Percentiles rank a stretch among this genome's conserved stretches.
phyloP scores from a whole-genome alignment of 2,797 vertebrate species.

The Poeciliopsis infans region DNA sequence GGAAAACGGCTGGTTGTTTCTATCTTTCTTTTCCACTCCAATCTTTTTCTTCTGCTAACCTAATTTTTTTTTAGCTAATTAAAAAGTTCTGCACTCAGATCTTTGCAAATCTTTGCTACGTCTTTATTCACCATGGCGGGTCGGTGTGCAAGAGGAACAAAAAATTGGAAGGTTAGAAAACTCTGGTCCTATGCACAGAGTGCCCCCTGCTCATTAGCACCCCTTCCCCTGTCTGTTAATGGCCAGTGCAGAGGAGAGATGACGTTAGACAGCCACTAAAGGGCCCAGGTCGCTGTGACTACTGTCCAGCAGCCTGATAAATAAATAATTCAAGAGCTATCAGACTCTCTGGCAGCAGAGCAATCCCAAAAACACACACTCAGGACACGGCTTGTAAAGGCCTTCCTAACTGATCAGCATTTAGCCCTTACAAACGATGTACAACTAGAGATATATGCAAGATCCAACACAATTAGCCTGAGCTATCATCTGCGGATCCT shows the following conservation, averaged over 20 bases:
- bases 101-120: conserved; percentile 69
- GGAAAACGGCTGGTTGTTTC: conserved; percentile 83
- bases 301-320: conserved; percentile 72
- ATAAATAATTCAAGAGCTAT: conserved; percentile 83
- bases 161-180: conserved; percentile 56
- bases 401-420: conserved; percentile 69
- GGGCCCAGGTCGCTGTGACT: conserved; percentile 71
- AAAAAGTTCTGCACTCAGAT: conserved; percentile 83
- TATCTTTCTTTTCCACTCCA: conserved; percentile 61
- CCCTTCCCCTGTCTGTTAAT: conserved; percentile 59
- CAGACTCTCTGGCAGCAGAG: conserved; percentile 76
- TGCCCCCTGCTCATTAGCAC: conserved; percentile 66
- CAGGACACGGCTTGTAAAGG: conserved; percentile 65
- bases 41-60: conserved; percentile 69
- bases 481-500: conserved; percentile 64
- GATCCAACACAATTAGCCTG: conserved; percentile 70
- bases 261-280: conserved; percentile 72
- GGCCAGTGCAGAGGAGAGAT: conserved; percentile 67
- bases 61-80: conserved; percentile 77
- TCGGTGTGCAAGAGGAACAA: conserved; percentile 31
- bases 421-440: conserved; percentile 73
- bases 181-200: conserved; percentile 40
- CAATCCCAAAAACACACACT: conserved; percentile 69
- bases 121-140: conserved; percentile 44
- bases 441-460: conserved; percentile 65